phyloP scores from a whole-genome alignment of 2,888 invertebrate species.

The Chymomyza procnemis region DNA sequence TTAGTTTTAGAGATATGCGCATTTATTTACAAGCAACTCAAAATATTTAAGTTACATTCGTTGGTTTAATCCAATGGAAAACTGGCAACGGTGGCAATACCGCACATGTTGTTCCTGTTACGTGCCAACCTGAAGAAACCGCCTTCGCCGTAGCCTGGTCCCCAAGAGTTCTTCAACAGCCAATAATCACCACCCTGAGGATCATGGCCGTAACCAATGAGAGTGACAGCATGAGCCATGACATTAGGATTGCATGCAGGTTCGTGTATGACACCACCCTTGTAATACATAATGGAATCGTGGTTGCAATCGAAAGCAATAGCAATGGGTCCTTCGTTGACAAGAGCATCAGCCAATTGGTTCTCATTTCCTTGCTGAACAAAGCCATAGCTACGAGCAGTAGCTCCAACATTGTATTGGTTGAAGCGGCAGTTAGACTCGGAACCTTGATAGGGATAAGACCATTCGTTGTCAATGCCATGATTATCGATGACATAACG shows the following conservation, averaged over 20 bases:
- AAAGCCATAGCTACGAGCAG: neutral
- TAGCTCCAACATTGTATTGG: neutral
- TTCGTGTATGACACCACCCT: conserved; percentile 7
- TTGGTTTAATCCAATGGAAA: neutral
- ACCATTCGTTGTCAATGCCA: neutral
- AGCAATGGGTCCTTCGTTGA: neutral
- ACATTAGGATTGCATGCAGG: neutral
- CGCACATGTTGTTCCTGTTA: neutral
- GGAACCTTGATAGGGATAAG: neutral
- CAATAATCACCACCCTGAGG: conserved; percentile 81
- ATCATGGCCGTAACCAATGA: conserved; percentile 80
- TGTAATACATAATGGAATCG: neutral
- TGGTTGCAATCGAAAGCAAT: neutral
- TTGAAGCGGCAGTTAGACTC: neutral
- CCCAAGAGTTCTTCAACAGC: conserved; percentile 96
- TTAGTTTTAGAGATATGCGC: neutral
- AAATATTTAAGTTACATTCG: too few relatives aligned
- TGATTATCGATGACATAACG: neutral
- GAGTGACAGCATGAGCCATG: neutral
- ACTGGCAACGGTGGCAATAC: neutral
- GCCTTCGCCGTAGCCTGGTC: conserved; percentile 96
- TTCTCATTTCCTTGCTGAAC: neutral
- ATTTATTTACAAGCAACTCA: neutral
- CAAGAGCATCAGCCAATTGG: neutral
- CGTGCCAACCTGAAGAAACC: conserved; percentile 92